Conservation (phyloP, 2,113 vertebrate genomes). For the Macaca fascicularis region T2T-MFA8v1.1 NC_088394.1:13434001-13434500, state of each 20-base stretch:
- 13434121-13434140: neutral
- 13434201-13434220: neutral
- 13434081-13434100: neutral
- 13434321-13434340: neutral
- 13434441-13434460: neutral
- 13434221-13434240: neutral
- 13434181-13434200: neutral
- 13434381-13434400: neutral
- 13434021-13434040: no score
- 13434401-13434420: neutral
- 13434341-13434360: neutral
- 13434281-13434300: neutral
- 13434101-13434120: neutral
- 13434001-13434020: no score
- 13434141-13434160: neutral
- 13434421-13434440: neutral
- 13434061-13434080: neutral
- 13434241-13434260: neutral
- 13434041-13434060: neutral
- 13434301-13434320: neutral
- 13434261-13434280: neutral
- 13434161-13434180: neutral
- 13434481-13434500: no score
- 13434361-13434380: constrained; percentile 7
- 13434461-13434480: neutral